Evolutionary conservation across 2,888 invertebrate genomes (phyloP).

Genomic region (Drosophila testacea): DNA sequence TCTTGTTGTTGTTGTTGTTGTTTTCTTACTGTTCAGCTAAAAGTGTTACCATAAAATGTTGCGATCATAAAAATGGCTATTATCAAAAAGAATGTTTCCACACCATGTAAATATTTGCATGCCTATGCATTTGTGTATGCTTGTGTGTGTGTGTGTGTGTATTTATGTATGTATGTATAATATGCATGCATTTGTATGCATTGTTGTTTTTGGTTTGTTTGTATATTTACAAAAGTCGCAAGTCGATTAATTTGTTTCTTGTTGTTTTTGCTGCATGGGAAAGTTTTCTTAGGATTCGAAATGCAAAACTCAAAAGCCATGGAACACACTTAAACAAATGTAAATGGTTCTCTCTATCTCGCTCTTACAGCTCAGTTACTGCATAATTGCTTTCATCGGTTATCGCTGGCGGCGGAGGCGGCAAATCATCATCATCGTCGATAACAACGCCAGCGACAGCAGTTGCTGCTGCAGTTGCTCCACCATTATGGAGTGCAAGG

Average conservation of each 20-base stretch:
- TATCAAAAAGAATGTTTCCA: conserved; percentile 61
- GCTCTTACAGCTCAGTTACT: conserved; percentile 85
- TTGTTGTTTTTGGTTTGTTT: conserved; percentile 9
- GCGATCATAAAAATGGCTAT: conserved; percentile 57
- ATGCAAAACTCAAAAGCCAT: conserved; percentile 37
- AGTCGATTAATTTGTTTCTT: conserved; percentile 35
- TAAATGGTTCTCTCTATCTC: conserved; percentile 5
- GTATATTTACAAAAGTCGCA: conserved; percentile 66
- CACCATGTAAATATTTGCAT: conserved; percentile 45
- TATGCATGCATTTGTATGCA: conserved; percentile 5
- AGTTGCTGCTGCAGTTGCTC: conserved; percentile 8
- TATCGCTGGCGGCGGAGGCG: conserved; percentile 84
- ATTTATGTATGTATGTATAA: conserved; percentile 9
- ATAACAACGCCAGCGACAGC: conserved; percentile 30
- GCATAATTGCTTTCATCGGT: conserved; percentile 85
- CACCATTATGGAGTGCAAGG: conserved; percentile 68
- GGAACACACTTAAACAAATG: conserved; percentile 35
- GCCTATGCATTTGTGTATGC: conserved; percentile 35
- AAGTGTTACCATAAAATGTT: conserved; percentile 55
- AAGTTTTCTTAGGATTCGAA: conserved; percentile 23
- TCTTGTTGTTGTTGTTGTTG: conserved; percentile 13
- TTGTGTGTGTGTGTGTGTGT: conserved; percentile 30
- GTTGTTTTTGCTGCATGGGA: conserved; percentile 34
- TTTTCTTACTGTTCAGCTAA: conserved; percentile 42
- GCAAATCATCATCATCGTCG: conserved; percentile 82